These are phyloP conservation scores for Strigops habroptila DNA, from an alignment of 2,113 vertebrate species.

Conservation along the genomic window DNA sequence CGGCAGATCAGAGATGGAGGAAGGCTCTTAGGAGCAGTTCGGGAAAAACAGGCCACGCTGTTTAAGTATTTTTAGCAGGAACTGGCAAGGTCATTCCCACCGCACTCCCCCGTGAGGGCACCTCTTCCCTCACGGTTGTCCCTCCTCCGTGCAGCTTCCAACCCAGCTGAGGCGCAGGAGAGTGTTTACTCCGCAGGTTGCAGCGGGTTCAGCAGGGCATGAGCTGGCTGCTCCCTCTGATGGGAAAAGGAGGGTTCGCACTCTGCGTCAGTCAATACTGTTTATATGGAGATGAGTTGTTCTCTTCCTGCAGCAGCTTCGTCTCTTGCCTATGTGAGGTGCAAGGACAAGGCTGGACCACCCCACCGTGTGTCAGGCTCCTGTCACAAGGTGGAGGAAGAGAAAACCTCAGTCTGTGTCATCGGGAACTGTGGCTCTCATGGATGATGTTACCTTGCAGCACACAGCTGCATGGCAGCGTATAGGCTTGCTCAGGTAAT, in stretches of 20 bases:
- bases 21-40: neutral
- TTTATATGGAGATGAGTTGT: too few relatives aligned
- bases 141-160: neutral
- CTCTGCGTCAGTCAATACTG: neutral
- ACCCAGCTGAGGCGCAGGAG: neutral
- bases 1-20: fast-evolving
- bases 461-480: fast-evolving
- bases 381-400: neutral
- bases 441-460: fast-evolving
- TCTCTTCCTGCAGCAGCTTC: neutral
- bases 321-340: neutral
- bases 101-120: fast-evolving
- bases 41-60: neutral
- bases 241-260: neutral
- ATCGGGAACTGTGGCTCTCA: fast-evolving
- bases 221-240: neutral
- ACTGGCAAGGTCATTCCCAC: neutral
- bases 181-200: neutral
- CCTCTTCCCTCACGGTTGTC: too few relatives aligned
- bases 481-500: fast-evolving
- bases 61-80: neutral
- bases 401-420: neutral
- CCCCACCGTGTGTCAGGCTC: neutral
- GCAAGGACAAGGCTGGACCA: neutral
- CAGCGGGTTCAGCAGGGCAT: neutral